Evolutionary conservation across 2,888 invertebrate genomes (phyloP), one percentile per base, ranked within the genome.

Genomic region (Siphlonurus alternatus): DNA sequence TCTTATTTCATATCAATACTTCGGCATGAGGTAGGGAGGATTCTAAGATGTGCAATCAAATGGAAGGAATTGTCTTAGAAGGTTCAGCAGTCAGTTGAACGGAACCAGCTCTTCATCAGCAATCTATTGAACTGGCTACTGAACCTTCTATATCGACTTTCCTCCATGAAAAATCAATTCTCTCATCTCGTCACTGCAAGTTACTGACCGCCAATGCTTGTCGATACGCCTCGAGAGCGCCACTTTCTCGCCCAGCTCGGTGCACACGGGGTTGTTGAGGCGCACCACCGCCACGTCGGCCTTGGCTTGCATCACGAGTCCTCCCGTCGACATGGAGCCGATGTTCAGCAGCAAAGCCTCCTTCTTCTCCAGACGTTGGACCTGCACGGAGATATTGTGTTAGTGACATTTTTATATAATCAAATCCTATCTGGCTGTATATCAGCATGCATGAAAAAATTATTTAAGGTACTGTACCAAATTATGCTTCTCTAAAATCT

Each of bases 171-270:
- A 60, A 23, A 2, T 25, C 19, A 23, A 54, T 1, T 51, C 1
- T 15, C 15, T 23, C 1, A 2, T 54, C 2, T 23, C 24, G n/a
- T 20, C 19, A 51, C 2, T 20, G 53, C 56, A 25, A n/a, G 25
- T 20, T 20, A 72, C 78, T 77, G 76, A 89, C 89, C 99, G 88
- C 99, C 99, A 99, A 81, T 99, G 98, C 76, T 98, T 98, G 73
- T 99, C 99, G 56, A 99, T 95, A 78, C 98, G 86, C 74, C 99
- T 85, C 75, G 96, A 97, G 61, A 99, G 83, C n/a, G 99, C 99
- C 71, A 99, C 98, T 76, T 99, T 99, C 77, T 99, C 99, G 63
- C 95, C 95, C 66, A 93, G 87, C 78, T 99, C 98, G 10, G 99
- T 99, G 77, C 99, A 99, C 3, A 99, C 99, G 1, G 99, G 99